phyloP scores from a whole-genome alignment of 2,113 vertebrate species.

The Pipra filicauda region DNA sequence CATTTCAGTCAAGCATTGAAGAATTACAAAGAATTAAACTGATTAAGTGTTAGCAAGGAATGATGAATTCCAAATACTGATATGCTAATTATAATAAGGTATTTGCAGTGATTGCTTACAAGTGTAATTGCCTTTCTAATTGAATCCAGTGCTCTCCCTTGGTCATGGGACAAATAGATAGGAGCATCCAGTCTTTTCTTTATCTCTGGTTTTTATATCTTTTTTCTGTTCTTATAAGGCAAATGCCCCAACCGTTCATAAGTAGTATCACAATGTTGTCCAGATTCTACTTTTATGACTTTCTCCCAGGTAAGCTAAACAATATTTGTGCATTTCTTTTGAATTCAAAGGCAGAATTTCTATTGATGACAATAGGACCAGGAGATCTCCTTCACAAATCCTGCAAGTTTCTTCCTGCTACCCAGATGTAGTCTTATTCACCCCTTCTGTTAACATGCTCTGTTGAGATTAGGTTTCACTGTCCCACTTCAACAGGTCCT shows the following conservation, averaged over 20 bases:
- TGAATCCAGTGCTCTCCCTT: neutral
- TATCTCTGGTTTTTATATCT: neutral
- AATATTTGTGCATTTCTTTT: neutral
- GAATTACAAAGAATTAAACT: neutral
- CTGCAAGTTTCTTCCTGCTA: neutral
- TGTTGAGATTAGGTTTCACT: neutral
- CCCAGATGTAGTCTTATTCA: neutral
- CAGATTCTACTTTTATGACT: neutral
- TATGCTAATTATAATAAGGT: neutral
- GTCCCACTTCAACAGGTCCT: neutral
- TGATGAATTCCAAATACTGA: neutral
- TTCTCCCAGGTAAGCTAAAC: neutral
- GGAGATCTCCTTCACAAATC: neutral
- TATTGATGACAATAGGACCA: accelerated
- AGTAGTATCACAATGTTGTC: neutral
- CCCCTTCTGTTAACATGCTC: neutral
- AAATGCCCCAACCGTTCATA: neutral
- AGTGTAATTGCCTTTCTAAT: neutral
- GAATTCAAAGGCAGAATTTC: neutral
- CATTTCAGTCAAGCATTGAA: neutral
- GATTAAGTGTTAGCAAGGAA: neutral
- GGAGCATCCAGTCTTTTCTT: neutral
- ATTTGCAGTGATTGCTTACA: neutral
- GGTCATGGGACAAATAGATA: neutral
- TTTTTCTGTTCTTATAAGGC: neutral